Base-by-base conservation (phyloP, 2,888 invertebrate genomes). In the Willowsia nigromaculata region DNA sequence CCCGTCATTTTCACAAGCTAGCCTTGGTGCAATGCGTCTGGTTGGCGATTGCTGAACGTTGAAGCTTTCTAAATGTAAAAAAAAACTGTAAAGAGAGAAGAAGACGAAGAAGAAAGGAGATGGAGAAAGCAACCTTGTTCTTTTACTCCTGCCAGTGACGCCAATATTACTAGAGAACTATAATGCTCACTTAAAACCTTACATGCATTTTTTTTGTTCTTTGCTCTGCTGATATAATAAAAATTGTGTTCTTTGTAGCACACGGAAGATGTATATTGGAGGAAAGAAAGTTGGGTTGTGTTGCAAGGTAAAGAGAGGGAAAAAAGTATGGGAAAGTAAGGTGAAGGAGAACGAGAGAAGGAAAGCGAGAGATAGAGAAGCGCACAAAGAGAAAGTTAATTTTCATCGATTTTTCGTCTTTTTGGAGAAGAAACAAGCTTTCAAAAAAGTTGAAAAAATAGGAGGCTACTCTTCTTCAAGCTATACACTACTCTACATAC, bases 11-110 rank as follows among this genome's bases (percentile, higher is more conserved):
- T 74, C 27, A 47, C 74, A 47, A 30, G 74, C 74, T 84, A 40
- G 50, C 62, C 83, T 83, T 83, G 83, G 68, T 84, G 84, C 84
- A 84, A 37, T 84, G 84, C 84, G 84, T 84, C 83, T 68, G 30
- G 43, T 43, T 78, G 50, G 30, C 30, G 33, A 78, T 78, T 22
- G 40, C 78, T n/a, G n/a, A 78, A 27, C 50, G 13, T 59, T 59
- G 18, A 56, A 30, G 11, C 59, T 27, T 27, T 59, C 27, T 59
- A 13, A 7, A 65, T 65, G 65, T 65, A 37, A 18, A 37, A 37
- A 65, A 33, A n/a, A 27, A 9, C 1, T 53, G 18, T 15, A 27
- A 0, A 30, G 59, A 27, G 37, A 37, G 33, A 6, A 65, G 9
- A 37, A n/a, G 18, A 18, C 65, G 4, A 27, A 59, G 27, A n/a